These are phyloP conservation scores for Euphonia xanthogaster DNA, from an alignment of 2,797 vertebrate genomes.

Conservation along the genomic window DNA sequence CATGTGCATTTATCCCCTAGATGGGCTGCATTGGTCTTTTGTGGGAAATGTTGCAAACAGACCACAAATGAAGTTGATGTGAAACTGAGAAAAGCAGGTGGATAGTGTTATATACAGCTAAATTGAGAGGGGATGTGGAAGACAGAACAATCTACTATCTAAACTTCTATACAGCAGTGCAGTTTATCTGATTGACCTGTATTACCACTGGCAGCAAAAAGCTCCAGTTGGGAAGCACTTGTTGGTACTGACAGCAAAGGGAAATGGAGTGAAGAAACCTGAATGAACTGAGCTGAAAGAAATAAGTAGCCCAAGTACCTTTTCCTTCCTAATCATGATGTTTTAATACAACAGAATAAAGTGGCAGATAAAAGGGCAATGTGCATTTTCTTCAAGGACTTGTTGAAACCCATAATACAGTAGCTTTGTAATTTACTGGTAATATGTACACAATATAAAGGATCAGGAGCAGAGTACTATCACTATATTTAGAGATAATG, in stretches of 20 bases:
- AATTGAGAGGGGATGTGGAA: neutral
- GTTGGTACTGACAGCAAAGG: neutral
- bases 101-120: neutral
- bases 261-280: neutral
- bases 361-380: constrained; percentile 22
- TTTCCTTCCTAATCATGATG: constrained; percentile 65
- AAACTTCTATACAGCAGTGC: neutral
- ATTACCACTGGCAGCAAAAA: neutral
- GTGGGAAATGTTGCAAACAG: neutral
- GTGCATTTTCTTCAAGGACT: constrained; percentile 15
- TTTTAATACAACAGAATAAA: constrained; percentile 69
- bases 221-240: neutral
- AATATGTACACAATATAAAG: constrained; percentile 51
- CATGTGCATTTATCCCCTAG: neutral
- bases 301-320: neutral
- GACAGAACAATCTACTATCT: neutral
- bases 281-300: constrained; percentile 14
- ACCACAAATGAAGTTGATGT: neutral
- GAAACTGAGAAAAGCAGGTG: neutral
- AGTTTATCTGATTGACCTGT: neutral
- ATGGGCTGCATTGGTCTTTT: neutral
- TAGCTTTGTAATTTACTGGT: constrained; percentile 29
- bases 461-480: constrained; percentile 23
- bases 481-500: constrained; percentile 73
- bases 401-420: constrained; percentile 19